Evolutionary conservation across 2,888 invertebrate species (phyloP), one percentile per base, ranked within the genome.

Genomic region (Spialia ferax): DNA sequence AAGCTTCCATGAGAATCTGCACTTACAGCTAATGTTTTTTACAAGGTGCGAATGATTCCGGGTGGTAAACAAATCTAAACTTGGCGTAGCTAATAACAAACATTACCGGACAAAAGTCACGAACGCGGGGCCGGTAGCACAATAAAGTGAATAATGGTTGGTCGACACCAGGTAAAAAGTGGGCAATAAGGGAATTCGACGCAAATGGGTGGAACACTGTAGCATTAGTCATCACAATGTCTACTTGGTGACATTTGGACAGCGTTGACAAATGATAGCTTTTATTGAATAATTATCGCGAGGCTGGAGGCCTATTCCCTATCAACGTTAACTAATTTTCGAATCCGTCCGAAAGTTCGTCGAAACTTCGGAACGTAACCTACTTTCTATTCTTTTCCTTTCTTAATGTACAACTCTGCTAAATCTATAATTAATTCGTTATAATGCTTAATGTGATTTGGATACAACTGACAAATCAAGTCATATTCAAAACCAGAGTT

Each of bases 241-340:
- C 85, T 86, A 88, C 91, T 88, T 86, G 86, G 79, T 84, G 90
- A 91, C 90, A 81, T 88, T 88, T 83, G 85, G 89, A 89, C 89
- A 84, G 82, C 77, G 76, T 76, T 90, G 91, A 91, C 90, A 89
- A 91, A 91, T 91, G 85, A 88, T 85, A 77, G 80, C 86, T 86
- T 88, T 89, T 88, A 92, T 91, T 91, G 90, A 91, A 91, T 91
- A 90, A 91, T 91, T 89, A 90, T 87, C 79, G 81, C 81, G 78
- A 75, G 78, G 71, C 76, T 76, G n/a, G 38, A 38, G 38, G n/a
- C 38, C 38, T 38, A 38, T n/a, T 38, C 13, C 38, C n/a, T n/a
- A 38, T n/a, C 2, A n/a, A 2, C n/a, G 3, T 38, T 4, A 38
- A 38, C 3, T n/a, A 38, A 38, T n/a, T 38, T 38, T 38, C 13